These are phyloP conservation scores for Procavia capensis DNA, from an alignment of 2,113 vertebrate species.

Conservation along the genomic window DNA sequence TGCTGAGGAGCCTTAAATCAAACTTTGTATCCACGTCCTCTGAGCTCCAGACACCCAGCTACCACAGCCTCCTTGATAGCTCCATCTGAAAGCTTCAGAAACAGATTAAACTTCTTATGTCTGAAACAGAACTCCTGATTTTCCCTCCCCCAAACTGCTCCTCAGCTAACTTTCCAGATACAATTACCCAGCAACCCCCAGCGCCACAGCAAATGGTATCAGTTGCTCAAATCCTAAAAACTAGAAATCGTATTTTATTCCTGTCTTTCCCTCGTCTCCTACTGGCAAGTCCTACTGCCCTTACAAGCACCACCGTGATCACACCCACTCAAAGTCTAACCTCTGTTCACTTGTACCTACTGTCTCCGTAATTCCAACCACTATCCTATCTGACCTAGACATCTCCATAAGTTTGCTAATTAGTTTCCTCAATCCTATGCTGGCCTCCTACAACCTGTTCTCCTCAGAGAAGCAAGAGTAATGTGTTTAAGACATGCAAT, in stretches of 20 bases:
- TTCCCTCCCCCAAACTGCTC: not conserved
- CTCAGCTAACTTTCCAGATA: not conserved
- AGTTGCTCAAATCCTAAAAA: not conserved
- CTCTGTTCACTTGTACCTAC: not conserved
- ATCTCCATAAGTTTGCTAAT: not conserved
- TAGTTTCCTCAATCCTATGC: not conserved
- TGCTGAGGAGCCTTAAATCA: not conserved
- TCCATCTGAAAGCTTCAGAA: not conserved
- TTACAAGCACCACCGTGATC: not conserved
- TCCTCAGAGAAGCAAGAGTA: not conserved
- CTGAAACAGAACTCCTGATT: not conserved
- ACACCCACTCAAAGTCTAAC: not conserved
- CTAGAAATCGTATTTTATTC: not conserved
- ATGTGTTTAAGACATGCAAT: not conserved
- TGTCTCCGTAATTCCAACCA: not conserved
- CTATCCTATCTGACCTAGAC: not conserved
- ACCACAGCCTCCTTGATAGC: not conserved
- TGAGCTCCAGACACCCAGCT: not conserved
- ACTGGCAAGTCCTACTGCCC: not conserved
- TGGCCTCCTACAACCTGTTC: not conserved
- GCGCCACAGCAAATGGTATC: not conserved
- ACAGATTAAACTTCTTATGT: not conserved
- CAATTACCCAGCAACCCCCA: too few relatives aligned
- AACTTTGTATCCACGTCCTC: not conserved
- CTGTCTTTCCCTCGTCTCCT: not conserved